Percentiles rank a stretch among this genome's conserved stretches.
phyloP scores from a whole-genome alignment of 2,888 invertebrate genomes.

The Ceraclea dissimilis region DNA sequence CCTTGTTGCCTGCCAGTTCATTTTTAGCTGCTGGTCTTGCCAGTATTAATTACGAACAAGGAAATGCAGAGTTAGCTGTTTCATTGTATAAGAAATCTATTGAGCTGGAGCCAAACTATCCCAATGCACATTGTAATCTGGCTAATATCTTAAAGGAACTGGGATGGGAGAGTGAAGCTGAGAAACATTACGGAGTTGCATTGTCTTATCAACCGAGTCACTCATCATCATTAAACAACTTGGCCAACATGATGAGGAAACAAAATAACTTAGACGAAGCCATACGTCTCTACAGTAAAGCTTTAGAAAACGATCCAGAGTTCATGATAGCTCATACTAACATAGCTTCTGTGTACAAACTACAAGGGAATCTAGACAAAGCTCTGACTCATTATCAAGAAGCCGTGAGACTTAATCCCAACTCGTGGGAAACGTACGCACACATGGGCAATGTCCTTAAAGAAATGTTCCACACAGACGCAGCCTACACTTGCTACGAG shows the following conservation, averaged over 20 bases:
- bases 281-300: constrained; percentile 67
- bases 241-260: constrained; percentile 89
- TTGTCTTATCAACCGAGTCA: constrained; percentile 80
- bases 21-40: constrained; percentile 92
- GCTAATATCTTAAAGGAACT: constrained; percentile 37
- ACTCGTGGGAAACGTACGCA: constrained; percentile 54
- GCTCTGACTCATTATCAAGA: constrained; percentile 89
- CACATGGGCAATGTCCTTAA: constrained; percentile 95
- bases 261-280: constrained; percentile 90
- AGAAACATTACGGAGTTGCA: constrained; percentile 87
- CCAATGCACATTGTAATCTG: constrained; percentile 90
- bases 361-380: constrained; percentile 70
- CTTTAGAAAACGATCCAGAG: constrained; percentile 90
- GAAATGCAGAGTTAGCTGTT: constrained; percentile 86
- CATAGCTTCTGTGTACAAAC: constrained; percentile 85
- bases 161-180: constrained; percentile 63
- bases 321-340: constrained; percentile 94
- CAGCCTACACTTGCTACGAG: constrained; percentile 85
- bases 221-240: constrained; percentile 88
- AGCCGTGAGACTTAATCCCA: background rate
- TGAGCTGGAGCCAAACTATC: constrained; percentile 86
- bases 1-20: constrained; percentile 86
- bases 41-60: constrained; percentile 93
- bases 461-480: constrained; percentile 87
- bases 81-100: constrained; percentile 84